phyloP scores from a whole-genome alignment of 2,888 invertebrate genomes.

The Netelia inedita region DNA sequence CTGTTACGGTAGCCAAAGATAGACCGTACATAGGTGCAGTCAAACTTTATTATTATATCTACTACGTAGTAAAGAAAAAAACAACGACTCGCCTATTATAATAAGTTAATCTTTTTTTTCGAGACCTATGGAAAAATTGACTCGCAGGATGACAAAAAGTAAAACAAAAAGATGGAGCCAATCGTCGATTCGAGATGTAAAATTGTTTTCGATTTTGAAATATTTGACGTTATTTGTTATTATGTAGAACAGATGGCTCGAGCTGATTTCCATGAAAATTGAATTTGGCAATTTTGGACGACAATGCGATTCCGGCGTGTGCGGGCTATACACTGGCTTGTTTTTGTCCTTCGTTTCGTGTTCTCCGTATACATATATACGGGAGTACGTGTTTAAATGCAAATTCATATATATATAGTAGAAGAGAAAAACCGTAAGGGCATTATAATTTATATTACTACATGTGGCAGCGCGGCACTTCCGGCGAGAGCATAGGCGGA shows the following conservation, averaged over 20 bases:
- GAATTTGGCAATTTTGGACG: constrained; percentile 78
- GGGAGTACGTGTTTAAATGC: constrained; percentile 78
- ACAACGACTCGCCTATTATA: not conserved
- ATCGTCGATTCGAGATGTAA: too few species aligned
- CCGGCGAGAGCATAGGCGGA: constrained; percentile 84
- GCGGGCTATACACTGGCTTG: not conserved
- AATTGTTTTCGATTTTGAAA: not conserved
- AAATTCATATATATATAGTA: constrained; percentile 77
- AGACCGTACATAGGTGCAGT: constrained; percentile 53
- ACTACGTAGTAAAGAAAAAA: constrained; percentile 17
- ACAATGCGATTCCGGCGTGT: constrained; percentile 80
- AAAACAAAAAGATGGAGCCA: too few species aligned
- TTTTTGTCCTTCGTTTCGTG: constrained; percentile 24
- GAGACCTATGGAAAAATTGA: not conserved
- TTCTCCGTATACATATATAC: constrained; percentile 14
- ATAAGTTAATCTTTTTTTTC: not conserved
- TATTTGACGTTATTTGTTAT: not conserved
- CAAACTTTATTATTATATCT: constrained; percentile 61
- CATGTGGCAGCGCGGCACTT: constrained; percentile 84
- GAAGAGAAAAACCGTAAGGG: constrained; percentile 83
- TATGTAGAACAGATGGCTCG: constrained; percentile 55
- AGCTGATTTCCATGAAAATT: constrained; percentile 79
- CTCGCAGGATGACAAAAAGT: too few species aligned
- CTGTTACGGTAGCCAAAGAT: constrained; percentile 67
- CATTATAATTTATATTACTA: constrained; percentile 85